These are phyloP conservation scores for Luffia ferchaultella DNA, from an alignment of 2,888 invertebrate species.

Conservation along the genomic window DNA sequence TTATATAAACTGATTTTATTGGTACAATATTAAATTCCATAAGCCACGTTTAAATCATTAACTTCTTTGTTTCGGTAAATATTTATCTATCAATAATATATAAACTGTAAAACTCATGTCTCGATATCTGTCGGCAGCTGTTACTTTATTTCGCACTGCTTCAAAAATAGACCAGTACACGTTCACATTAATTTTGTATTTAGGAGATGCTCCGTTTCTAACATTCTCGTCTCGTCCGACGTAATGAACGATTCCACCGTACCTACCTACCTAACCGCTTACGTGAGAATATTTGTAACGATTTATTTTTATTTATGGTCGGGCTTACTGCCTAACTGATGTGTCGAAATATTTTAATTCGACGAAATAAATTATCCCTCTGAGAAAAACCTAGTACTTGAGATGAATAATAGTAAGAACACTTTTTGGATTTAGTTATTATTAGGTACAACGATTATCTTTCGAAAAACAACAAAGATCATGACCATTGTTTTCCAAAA, in stretches of 20 bases:
- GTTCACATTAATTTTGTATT: slow-evolving; percentile 46
- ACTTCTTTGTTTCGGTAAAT: no score
- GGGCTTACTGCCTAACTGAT: slow-evolving; percentile 51
- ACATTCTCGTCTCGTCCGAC: slow-evolving; percentile 33
- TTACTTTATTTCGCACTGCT: slow-evolving; percentile 10
- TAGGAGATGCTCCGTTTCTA: slow-evolving; percentile 59
- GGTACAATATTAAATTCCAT: no score
- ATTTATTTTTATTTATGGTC: slow-evolving; percentile 62
- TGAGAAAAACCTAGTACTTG: no score
- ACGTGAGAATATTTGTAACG: slow-evolving; percentile 63
- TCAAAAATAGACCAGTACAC: slow-evolving; percentile 37
- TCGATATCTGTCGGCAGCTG: background rate
- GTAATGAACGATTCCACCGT: background rate
- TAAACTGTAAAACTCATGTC: background rate
- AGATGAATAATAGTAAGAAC: no score
- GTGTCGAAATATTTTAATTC: slow-evolving; percentile 56
- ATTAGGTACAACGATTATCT: no score
- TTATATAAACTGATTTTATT: no score
- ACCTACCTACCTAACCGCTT: slow-evolving; percentile 37
- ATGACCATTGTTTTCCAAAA: no score
- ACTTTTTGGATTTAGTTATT: no score
- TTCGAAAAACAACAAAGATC: no score
- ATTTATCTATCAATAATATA: background rate
- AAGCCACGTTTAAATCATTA: no score
- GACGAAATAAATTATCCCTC: no score